Percentiles rank a stretch among this genome's conserved stretches.
Evolutionary conservation across 2,113 vertebrate species (phyloP).

Genomic region (Salvelinus sp.): DNA sequence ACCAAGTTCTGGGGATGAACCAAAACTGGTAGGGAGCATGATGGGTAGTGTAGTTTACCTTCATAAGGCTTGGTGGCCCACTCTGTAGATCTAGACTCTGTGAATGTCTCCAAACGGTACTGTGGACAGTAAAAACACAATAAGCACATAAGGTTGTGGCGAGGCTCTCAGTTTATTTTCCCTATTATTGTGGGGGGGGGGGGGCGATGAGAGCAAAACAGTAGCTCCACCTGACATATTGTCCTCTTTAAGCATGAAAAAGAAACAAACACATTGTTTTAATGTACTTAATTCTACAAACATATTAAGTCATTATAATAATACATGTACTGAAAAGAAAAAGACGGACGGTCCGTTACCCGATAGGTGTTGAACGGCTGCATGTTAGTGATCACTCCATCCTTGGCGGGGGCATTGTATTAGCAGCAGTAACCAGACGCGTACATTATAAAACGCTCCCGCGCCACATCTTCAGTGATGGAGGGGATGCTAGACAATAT

Average conservation of each 20-base stretch:
- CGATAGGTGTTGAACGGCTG: constrained; percentile 68
- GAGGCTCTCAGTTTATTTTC: background rate
- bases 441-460: too few species aligned
- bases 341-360: constrained; percentile 34
- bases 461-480: too few species aligned
- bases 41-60: constrained; percentile 34
- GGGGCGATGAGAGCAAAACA: too few species aligned
- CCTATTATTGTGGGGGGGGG: background rate
- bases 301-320: background rate
- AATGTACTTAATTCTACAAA: too few species aligned
- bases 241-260: too few species aligned
- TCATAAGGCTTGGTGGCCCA: constrained; percentile 52
- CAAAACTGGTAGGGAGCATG: background rate
- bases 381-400: constrained; percentile 67
- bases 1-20: too few species aligned
- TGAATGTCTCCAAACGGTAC: constrained; percentile 72
- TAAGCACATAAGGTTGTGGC: background rate
- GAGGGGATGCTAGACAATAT: too few species aligned
- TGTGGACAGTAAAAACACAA: constrained; percentile 31
- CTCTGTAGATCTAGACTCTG: constrained; percentile 61
- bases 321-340: too few species aligned
- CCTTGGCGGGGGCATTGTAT: constrained; percentile 35
- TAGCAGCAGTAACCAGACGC: too few species aligned
- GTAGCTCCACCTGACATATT: too few species aligned
- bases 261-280: too few species aligned